Conservation (phyloP, 92 coral and sea anemone species). For the Palythoa grandiflora region DNA sequence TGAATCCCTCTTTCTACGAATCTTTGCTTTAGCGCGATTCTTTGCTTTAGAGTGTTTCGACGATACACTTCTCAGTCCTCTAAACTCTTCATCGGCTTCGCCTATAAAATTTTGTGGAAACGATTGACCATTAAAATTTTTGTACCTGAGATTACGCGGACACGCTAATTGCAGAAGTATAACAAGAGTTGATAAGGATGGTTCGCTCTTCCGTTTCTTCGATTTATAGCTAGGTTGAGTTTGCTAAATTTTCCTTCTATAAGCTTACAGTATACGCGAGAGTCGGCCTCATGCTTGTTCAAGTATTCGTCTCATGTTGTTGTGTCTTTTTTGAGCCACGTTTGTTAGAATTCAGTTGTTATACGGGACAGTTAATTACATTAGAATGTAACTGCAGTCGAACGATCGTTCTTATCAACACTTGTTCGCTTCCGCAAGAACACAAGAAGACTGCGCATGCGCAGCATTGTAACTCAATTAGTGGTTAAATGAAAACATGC, state of each 20-base stretch:
- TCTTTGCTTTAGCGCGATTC: background rate
- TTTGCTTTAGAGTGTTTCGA: constrained; percentile 17
- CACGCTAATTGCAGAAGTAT: constrained; percentile 35
- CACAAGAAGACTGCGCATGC: background rate
- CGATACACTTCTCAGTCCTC: constrained; percentile 32
- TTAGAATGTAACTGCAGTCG: background rate
- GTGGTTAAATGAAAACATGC: constrained; percentile 27
- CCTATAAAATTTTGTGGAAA: constrained; percentile 40
- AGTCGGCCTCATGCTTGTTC: background rate
- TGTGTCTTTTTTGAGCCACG: constrained; percentile 5
- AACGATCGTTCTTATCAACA: constrained; percentile 30
- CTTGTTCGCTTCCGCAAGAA: constrained; percentile 50
- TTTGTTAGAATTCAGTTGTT: constrained; percentile 34
- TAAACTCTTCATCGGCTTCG: constrained; percentile 29
- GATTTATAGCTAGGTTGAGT: background rate
- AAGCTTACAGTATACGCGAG: constrained; percentile 76
- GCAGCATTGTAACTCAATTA: background rate
- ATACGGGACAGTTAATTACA: constrained; percentile 4
- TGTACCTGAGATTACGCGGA: background rate
- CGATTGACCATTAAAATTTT: constrained; percentile 28
- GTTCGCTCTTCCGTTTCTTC: background rate
- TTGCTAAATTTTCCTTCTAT: constrained; percentile 66
- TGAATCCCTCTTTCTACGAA: constrained; percentile 30
- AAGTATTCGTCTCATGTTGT: constrained; percentile 29
- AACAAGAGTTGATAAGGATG: constrained; percentile 49